These are phyloP conservation scores for Drosophila birchii DNA, from an alignment of 2,888 invertebrate genomes.

Conservation along the genomic window DNA sequence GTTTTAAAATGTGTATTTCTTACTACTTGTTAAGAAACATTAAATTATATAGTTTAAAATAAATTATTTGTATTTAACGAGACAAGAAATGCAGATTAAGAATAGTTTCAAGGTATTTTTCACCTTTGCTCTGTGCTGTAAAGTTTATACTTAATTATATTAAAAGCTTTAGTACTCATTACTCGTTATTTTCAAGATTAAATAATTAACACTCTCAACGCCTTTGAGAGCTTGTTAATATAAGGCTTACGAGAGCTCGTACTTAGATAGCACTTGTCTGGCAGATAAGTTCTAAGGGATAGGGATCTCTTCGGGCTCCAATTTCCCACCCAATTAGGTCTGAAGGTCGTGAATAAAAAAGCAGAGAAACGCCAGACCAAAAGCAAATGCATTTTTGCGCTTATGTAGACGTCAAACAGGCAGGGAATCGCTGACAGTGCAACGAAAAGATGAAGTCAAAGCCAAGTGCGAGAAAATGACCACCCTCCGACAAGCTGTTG, in stretches of 20 bases:
- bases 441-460: conserved; percentile 18
- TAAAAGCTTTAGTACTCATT: not conserved
- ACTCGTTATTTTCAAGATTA: not conserved
- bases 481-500: conserved; percentile 29
- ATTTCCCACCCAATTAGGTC: conserved; percentile 6
- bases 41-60: not conserved
- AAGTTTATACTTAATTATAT: not conserved
- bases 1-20: not conserved
- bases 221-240: conserved; percentile 3
- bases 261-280: conserved; percentile 7
- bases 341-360: conserved; percentile 12
- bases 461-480: conserved; percentile 30
- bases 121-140: not conserved
- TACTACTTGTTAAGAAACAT: not conserved
- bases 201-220: conserved; percentile 6
- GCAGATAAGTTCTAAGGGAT: conserved; percentile 1
- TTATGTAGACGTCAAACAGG: conserved; percentile 27
- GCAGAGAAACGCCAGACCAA: conserved; percentile 4
- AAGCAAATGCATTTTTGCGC: conserved; percentile 20
- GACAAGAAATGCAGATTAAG: not conserved
- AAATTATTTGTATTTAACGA: not conserved
- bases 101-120: not conserved
- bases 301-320: not conserved
- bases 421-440: conserved; percentile 34
- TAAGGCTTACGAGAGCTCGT: not conserved